Conservation (phyloP, 2,113 vertebrate genomes). For the Picathartes gymnocephalus region DNA sequence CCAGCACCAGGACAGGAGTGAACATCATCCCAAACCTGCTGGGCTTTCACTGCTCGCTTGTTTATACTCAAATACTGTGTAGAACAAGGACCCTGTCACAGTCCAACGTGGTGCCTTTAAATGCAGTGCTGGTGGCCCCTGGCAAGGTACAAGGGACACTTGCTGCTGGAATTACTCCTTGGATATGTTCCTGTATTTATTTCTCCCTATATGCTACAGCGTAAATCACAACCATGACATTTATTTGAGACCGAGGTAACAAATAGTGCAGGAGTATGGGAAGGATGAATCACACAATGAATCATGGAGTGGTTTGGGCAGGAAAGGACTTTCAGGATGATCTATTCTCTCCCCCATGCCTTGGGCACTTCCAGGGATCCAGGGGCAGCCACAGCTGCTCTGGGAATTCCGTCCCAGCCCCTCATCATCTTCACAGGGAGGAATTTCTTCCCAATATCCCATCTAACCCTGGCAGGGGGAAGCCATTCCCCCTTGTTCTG, state of each 20-base stretch:
- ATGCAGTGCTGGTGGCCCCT: background rate
- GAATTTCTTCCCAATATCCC: background rate
- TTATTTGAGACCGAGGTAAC: background rate
- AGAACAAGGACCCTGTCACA: background rate
- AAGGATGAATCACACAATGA: background rate
- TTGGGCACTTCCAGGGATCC: background rate
- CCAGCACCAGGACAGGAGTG: background rate
- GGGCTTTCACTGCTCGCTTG: background rate
- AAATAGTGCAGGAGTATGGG: background rate
- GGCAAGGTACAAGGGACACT: background rate
- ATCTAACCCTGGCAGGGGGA: background rate
- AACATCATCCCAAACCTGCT: background rate
- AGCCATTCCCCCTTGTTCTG: background rate
- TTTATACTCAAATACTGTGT: background rate
- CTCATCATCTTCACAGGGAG: rapidly evolving
- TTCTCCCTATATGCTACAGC: background rate
- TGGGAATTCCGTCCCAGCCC: background rate
- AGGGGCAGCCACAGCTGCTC: background rate
- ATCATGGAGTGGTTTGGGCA: background rate
- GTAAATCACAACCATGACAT: background rate
- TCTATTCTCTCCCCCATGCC: background rate
- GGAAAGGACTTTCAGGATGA: background rate
- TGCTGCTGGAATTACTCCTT: background rate
- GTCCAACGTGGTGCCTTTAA: background rate
- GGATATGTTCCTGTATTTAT: background rate